These are phyloP conservation scores for Epirrita christyi DNA, from an alignment of 2,888 invertebrate species.

Conservation along the genomic window DNA sequence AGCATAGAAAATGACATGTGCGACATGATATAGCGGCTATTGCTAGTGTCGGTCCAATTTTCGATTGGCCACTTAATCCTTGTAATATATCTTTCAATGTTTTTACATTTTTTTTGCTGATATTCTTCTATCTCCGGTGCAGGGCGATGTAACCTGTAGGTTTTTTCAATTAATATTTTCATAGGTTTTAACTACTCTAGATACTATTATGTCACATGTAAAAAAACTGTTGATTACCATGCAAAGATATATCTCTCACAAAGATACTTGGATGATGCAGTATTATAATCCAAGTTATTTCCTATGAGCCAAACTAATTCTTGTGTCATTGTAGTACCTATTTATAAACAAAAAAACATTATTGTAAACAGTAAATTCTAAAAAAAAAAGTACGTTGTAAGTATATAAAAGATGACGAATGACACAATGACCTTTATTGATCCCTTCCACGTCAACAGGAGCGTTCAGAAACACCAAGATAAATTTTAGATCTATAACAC, in stretches of 20 bases:
- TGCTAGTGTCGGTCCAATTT: constrained; percentile 21
- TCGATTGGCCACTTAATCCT: constrained; percentile 23
- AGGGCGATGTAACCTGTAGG: constrained; percentile 56
- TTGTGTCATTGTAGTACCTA: constrained; percentile 88
- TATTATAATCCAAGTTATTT: constrained; percentile 87
- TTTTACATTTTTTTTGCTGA: constrained; percentile 49
- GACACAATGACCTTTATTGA: too few species aligned
- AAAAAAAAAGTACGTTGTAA: not conserved
- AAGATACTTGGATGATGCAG: constrained; percentile 79
- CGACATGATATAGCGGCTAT: constrained; percentile 62
- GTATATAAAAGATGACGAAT: too few species aligned
- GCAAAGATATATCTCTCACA: constrained; percentile 88
- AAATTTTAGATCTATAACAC: too few species aligned
- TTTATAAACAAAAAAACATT: constrained; percentile 10
- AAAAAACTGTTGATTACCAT: constrained; percentile 83
- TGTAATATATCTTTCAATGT: constrained; percentile 61
- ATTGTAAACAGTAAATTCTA: not conserved
- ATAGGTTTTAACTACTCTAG: too few species aligned
- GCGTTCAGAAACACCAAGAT: too few species aligned
- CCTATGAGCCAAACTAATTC: constrained; percentile 90
- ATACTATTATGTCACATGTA: too few species aligned
- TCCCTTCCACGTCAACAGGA: too few species aligned
- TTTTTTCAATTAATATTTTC: too few species aligned
- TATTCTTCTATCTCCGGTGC: constrained; percentile 11
- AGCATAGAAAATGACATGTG: constrained; percentile 89